Base-by-base conservation (phyloP, 1,140 invertebrate genomes). In the Drosophila tropicalis region DNA sequence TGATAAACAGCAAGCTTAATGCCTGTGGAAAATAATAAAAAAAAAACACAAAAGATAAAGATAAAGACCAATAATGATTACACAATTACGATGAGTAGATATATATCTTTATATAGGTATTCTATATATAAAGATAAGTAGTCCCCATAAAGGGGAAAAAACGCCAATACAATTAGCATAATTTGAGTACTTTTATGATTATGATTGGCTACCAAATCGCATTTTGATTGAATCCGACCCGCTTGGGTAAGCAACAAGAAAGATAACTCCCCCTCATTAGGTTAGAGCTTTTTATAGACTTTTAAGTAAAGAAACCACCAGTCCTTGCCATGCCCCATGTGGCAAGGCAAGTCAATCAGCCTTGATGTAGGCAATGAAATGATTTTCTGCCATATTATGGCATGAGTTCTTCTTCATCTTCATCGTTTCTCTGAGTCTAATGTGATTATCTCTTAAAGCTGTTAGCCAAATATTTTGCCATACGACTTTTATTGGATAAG, bases 1-100 rank as follows among this genome's bases (percentile, higher is more conserved):
- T 85, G 84, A 89, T 85, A 82, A 89, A 90, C 77, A 89, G 73
- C 67, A 91, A 79, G 68, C 82, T 89, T 73, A 91, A 74, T 71
- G 90, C 67, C 90, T 91, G 83, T 61, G 76, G 81, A 68, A 63
- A 74, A 75, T 39, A 76, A 73, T 60, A 44, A 15, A 15, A 15
- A 44, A 5, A 44, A 44, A 44, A 44, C 15, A 29, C 54, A 47
- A 47, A 17, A 41, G 6, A 61, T 57, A 62, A 57, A 74, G 72
- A 64, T 74, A 67, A 62, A 72, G 22, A 62, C 54, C 72, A 64
- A 64, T 62, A 44, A 39, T 29, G 32, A n/a, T 13, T 56, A 2
- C 12, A 57, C 22, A 67, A 62, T 56, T 57, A 56, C 70, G 61
- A 66, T 72, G 60, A 67, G 67, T 64, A 74, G 41, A 57, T 39